phyloP scores from a whole-genome alignment of 2,113 vertebrate genomes.

The Clarias gariepinus region DNA sequence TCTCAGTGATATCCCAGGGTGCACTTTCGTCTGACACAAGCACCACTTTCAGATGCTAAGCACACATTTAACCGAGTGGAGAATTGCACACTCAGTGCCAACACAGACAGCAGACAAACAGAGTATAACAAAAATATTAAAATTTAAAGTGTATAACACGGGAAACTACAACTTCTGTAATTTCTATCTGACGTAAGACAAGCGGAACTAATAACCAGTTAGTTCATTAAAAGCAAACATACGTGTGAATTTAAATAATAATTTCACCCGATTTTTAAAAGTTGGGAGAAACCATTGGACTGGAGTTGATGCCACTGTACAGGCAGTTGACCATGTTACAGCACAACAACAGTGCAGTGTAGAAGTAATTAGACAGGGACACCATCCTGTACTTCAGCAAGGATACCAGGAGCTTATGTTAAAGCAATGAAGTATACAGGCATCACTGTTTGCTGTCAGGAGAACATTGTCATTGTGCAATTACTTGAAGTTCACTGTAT shows the following conservation, averaged over 20 bases:
- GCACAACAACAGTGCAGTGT: not conserved
- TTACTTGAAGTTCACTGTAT: conserved; percentile 20
- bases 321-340: conserved; percentile 2
- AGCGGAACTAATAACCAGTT: not conserved
- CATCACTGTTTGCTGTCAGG: not conserved
- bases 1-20: conserved; percentile 42
- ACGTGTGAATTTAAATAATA: not conserved
- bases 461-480: not conserved
- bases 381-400: not conserved
- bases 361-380: not conserved
- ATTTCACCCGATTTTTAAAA: not conserved
- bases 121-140: not conserved
- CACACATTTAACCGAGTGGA: conserved; percentile 21
- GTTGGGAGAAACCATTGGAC: conserved; percentile 6
- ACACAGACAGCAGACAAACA: not conserved
- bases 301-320: not conserved
- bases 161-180: not conserved
- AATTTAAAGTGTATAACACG: not conserved
- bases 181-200: not conserved
- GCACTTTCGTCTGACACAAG: conserved; percentile 29
- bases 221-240: not conserved
- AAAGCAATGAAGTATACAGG: not conserved
- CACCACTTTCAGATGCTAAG: conserved; percentile 46
- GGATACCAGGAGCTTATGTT: not conserved
- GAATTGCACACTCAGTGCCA: conserved; percentile 1